Base-by-base conservation (phyloP, 2,888 invertebrate species). In the Tridacna crocea region DNA sequence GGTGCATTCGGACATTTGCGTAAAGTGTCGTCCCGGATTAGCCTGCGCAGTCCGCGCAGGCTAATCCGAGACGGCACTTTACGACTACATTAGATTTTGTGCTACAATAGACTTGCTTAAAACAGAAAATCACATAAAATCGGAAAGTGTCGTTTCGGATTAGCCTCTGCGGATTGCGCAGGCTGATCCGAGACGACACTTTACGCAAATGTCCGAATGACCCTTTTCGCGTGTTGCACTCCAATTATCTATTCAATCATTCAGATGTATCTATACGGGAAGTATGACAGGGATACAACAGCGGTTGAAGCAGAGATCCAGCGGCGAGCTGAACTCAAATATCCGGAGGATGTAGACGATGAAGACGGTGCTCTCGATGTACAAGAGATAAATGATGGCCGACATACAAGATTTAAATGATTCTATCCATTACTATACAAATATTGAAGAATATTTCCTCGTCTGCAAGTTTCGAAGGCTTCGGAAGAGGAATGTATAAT, bases 321-420 rank as follows among this genome's bases (percentile, higher is more conserved):
- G 26, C 22, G 70, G 8, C 70, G 70, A 24, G 70, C 48, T 22
- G 22, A 51, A 15, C 70, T 70, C 0, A 46, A 26, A 26, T 70
- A 70, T 70, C 70, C 70, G 4, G 70, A 70, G 24, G 11, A 24
- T 8, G 6, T 51, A 26, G 70, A 70, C 4, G 70, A 70, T 24
- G 24, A 12, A 24, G 70, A 70, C 2, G 66, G 66, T 6, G 48
- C 51, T 8, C 22, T 36, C 8, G 22, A 22, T 17, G 70, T 70
- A 17, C 51, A 70, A 51, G 70, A 48, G 48, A 26, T 70, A 0
- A 70, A 70, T 51, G 70, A 70, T 24, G 70, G 70, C 0, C 24
- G 48, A 48, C 51, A 70, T 51, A 15, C 70, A 22, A n/a, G 51
- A 24, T 70, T 70, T 70, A 70, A 51, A 51, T 70, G 46, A 51